Evolutionary conservation across 2,797 vertebrate genomes (phyloP).

Genomic region (Rhynchotus rufescens): DNA sequence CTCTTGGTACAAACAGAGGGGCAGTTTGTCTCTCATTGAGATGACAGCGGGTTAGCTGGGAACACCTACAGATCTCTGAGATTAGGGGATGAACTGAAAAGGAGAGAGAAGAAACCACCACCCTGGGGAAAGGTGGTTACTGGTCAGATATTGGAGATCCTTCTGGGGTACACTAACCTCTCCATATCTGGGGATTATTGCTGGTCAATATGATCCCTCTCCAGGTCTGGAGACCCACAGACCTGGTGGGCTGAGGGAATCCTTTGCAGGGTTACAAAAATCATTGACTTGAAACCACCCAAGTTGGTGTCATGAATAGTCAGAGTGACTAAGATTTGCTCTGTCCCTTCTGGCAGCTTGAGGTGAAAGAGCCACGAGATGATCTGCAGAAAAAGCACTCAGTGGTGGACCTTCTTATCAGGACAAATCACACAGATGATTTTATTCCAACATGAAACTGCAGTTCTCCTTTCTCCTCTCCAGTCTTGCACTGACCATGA

Average conservation of each 20-base stretch:
- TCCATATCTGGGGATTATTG: too few species aligned
- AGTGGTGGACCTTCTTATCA: rapidly evolving
- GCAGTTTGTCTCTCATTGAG: not conserved
- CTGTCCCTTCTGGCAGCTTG: not conserved
- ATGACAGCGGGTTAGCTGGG: not conserved
- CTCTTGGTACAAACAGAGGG: not conserved
- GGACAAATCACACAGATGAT: rapidly evolving
- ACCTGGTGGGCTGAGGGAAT: not conserved
- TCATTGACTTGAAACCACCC: rapidly evolving
- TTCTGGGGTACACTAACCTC: too few species aligned
- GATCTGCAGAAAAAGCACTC: not conserved
- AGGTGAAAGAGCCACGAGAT: not conserved
- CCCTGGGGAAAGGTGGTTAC: too few species aligned
- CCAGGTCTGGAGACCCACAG: not conserved
- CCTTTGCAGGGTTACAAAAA: not conserved
- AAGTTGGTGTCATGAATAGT: not conserved
- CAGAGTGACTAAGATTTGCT: not conserved
- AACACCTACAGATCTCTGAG: not conserved
- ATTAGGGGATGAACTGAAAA: not conserved
- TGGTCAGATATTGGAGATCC: too few species aligned
- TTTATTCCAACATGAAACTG: not conserved
- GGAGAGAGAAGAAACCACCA: too few species aligned
- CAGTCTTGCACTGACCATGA: not conserved
- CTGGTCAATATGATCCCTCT: too few species aligned
- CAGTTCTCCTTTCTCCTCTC: not conserved